Base-by-base conservation (phyloP, 2,888 invertebrate genomes). In the Crocallis elinguaria region DNA sequence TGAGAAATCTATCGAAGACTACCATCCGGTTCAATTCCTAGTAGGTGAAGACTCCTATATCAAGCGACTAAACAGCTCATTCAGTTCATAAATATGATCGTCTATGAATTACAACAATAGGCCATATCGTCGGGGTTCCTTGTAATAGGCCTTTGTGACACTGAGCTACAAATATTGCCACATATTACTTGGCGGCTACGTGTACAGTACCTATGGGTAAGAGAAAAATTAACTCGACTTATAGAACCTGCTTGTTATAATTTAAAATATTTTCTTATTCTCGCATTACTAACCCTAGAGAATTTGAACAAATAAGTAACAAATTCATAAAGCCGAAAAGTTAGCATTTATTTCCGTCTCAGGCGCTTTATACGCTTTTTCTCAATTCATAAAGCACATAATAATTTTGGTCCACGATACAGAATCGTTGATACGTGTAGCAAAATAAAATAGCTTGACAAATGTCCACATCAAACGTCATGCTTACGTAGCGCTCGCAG, bases 81-180 rank as follows among this genome's bases (percentile, higher is more conserved):
- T 81, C 73, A 79, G 72, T 69, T 69, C 75, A 69, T 73, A 67
- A 76, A 77, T 82, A 80, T 79, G 69, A 66, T 64, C 66, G 73
- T 79, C 81, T 82, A 81, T 84, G 77, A 77, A 78, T 69, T 79
- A 70, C 71, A 82, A 89, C 89, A 89, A 90, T 88, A 77, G 88
- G 73, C 75, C 68, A 74, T 89, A 57, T 49, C 44, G 45, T 43
- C 57, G 48, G 36, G 54, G 33, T 88, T 86, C 77, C 81, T 72
- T 71, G 76, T 85, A 86, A 87, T 79, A 80, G 71, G 82, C 85
- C 86, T 84, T 88, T 88, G 88, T 88, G 77, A 79, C 77, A 80
- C 76, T 72, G 77, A 76, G 71, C 70, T 76, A 69, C 57, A 37
- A 42, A 37, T 48, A 51, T 23, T 48, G 16, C 51, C 49, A 45